Percentiles rank a stretch among this genome's conserved stretches.
phyloP scores from a whole-genome alignment of 1,140 invertebrate genomes.

The Drosophila sechellia region DNA sequence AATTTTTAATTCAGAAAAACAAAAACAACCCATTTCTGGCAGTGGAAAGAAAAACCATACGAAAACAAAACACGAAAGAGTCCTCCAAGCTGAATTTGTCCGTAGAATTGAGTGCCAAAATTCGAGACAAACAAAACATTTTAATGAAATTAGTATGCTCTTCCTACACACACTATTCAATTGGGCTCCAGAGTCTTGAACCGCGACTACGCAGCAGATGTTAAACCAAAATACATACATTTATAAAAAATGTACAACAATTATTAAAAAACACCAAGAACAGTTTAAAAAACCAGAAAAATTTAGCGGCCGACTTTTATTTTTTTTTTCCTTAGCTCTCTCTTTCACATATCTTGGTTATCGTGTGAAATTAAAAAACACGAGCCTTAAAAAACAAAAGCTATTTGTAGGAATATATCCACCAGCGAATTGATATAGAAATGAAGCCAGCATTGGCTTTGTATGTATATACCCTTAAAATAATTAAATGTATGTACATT shows the following conservation, averaged over 20 bases:
- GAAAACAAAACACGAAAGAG: background rate
- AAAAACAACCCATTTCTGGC: background rate
- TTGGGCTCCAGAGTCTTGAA: slow-evolving; percentile 45
- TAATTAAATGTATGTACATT: no score
- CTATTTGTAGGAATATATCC: no score
- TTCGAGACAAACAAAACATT: slow-evolving; percentile 55
- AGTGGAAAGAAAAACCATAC: background rate
- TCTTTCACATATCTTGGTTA: no score
- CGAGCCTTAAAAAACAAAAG: no score
- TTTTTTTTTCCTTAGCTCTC: no score
- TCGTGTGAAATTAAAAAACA: no score
- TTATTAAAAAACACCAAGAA: background rate
- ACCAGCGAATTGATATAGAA: no score
- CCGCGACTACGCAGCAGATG: slow-evolving; percentile 54
- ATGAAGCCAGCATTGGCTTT: no score
- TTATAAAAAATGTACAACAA: slow-evolving; percentile 5
- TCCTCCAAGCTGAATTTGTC: background rate
- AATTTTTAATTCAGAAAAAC: slow-evolving; percentile 1
- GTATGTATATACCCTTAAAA: no score
- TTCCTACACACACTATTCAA: slow-evolving; percentile 11
- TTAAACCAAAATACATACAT: slow-evolving; percentile 10
- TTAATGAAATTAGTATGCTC: slow-evolving; percentile 69
- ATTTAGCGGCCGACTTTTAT: no score
- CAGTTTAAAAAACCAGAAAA: background rate
- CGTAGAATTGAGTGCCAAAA: slow-evolving; percentile 22